Conservation (phyloP, 2,797 vertebrate species). For the Benthosema pterotum region DNA sequence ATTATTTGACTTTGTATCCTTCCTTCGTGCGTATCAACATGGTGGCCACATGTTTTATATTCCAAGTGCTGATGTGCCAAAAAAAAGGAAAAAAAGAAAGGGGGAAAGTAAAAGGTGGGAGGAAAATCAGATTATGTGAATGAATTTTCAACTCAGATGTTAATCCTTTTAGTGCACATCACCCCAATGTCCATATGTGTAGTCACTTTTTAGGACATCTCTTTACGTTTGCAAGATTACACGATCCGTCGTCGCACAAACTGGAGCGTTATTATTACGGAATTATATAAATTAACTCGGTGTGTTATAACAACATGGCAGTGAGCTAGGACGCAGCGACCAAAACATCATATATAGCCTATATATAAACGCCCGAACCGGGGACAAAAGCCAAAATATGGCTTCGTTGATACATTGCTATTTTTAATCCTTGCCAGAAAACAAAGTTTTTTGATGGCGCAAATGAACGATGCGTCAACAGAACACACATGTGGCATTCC, state of each 20-base stretch:
- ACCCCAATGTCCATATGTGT: not conserved
- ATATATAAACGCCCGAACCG: not conserved
- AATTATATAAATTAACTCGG: too few relatives aligned
- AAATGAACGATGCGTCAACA: conserved; percentile 25
- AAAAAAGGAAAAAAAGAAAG: conserved; percentile 27
- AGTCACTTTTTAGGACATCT: too few relatives aligned
- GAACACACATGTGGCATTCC: conserved; percentile 16
- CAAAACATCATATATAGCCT: conserved; percentile 12
- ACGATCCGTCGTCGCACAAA: too few relatives aligned
- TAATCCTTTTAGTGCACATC: not conserved
- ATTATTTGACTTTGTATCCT: conserved; percentile 76
- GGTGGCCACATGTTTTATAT: conserved; percentile 68
- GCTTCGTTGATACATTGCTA: too few relatives aligned
- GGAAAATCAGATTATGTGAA: conserved; percentile 35
- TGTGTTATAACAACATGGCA: conserved; percentile 14
- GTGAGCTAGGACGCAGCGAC: not conserved
- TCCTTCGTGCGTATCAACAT: conserved; percentile 71
- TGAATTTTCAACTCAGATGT: not conserved
- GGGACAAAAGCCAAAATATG: not conserved
- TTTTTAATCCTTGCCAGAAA: conserved; percentile 32
- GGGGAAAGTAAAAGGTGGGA: conserved; percentile 11
- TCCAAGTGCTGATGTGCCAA: conserved; percentile 70
- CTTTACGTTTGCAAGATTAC: too few relatives aligned
- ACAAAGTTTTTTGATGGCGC: conserved; percentile 59
- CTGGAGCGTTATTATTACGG: too few relatives aligned